Evolutionary conservation across 2,113 vertebrate genomes (phyloP), one percentile per base, ranked within the genome.

Genomic region (Ardeotis arabs): DNA sequence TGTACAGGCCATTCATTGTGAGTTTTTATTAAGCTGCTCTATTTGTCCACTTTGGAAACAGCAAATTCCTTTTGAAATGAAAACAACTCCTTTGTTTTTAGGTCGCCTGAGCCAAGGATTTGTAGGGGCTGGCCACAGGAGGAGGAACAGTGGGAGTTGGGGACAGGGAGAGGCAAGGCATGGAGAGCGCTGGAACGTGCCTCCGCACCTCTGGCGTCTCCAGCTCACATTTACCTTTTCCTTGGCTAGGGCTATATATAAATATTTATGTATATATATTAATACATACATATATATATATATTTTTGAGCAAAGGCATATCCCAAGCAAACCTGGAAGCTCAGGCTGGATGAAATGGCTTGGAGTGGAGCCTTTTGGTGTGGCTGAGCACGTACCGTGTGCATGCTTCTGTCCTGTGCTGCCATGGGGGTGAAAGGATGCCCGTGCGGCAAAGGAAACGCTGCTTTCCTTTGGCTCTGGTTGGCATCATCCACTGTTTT

Each of bases 1-100:
- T 97, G 96, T 97, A 97, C 95, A 96, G 96, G 97, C 97, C 97
- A 96, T 96, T 97, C 97, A 96, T 97, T 97, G 97, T 97, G 93
- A 97, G 93, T 96, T 97, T 97, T 97, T 97, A 97, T 97, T 97
- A 97, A 97, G 96, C 94, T 97, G 95, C 91, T 91, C 96, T 97
- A 96, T 96, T 97, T 96, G 96, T 96, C 95, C 95, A 97, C 91
- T 97, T 96, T 97, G 96, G 96, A 98, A 97, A 96, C 89, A 96
- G 95, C 95, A 97, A 97, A 96, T 97, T 97, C 96, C 95, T 96
- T 97, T 97, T 84, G 94, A 96, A 96, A 96, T 96, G 95, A 97
- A 94, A 97, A 97, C 94, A 96, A 92, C 92, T 96, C 92, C 95
- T 96, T 97, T 97, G 92, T 95, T 97, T 97, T 93, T 92, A 88